phyloP scores from a whole-genome alignment of 92 coral and sea anemone species.

The Zoanthus sociatus region DNA sequence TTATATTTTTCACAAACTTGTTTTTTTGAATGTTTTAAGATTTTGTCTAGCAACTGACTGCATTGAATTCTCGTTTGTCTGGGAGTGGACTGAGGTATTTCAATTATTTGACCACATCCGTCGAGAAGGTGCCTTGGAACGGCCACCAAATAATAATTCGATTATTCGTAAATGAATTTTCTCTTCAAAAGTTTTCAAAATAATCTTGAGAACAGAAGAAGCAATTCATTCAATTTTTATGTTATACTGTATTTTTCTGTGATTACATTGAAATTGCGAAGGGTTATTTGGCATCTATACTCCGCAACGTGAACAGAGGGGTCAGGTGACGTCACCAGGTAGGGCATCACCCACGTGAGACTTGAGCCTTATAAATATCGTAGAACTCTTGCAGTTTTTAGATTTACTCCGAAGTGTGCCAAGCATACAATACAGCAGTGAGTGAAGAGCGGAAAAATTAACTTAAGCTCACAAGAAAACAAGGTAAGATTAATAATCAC shows the following conservation, averaged over 20 bases:
- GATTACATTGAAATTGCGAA: neutral
- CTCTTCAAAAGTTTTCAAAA: neutral
- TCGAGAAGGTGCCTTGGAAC: conserved; percentile 11
- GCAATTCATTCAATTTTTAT: neutral
- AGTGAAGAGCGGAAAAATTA: conserved; percentile 6
- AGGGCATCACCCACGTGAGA: neutral
- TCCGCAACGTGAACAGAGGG: neutral
- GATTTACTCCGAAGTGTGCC: neutral
- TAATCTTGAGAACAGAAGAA: neutral
- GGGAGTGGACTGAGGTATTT: conserved; percentile 8
- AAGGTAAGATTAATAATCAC: neutral
- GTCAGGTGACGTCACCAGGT: neutral
- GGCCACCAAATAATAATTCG: neutral
- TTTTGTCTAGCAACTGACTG: neutral
- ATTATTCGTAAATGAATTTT: neutral
- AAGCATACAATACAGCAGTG: neutral
- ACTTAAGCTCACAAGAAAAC: neutral
- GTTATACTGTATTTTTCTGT: neutral
- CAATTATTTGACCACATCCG: conserved; percentile 23
- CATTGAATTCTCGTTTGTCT: neutral
- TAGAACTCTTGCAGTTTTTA: neutral
- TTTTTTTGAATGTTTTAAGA: neutral
- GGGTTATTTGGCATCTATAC: neutral
- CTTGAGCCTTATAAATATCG: neutral
- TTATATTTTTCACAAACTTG: neutral